phyloP scores from a whole-genome alignment of 2,797 vertebrate species.

The Enteromius unitaeniatus region DNA sequence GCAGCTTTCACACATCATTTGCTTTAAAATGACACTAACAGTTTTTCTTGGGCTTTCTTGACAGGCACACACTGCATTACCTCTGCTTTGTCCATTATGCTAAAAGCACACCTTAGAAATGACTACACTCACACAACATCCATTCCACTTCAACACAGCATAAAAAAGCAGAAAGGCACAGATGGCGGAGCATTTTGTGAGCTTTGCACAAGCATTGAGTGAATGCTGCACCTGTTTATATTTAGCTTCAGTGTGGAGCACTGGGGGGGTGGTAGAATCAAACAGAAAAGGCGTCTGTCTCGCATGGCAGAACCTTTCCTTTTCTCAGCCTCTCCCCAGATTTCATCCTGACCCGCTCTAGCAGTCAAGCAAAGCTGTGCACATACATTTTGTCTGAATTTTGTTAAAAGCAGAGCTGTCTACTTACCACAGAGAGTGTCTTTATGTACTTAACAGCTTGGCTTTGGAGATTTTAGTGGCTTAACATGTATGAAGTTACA shows the following conservation, averaged over 20 bases:
- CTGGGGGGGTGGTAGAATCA: constrained; percentile 78
- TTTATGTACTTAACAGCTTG: neutral
- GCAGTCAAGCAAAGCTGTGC: constrained; percentile 66
- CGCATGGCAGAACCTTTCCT: constrained; percentile 66
- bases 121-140: constrained; percentile 45
- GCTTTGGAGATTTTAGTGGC: neutral
- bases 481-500: neutral
- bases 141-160: constrained; percentile 53
- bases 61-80: constrained; percentile 3
- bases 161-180: constrained; percentile 71
- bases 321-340: constrained; percentile 56
- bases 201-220: constrained; percentile 54
- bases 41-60: constrained; percentile 20
- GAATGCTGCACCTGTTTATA: constrained; percentile 80
- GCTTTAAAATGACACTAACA: neutral
- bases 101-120: constrained; percentile 28
- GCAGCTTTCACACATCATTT: constrained; percentile 1
- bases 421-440: neutral
- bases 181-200: constrained; percentile 73
- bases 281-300: constrained; percentile 77
- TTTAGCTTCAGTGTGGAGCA: constrained; percentile 79
- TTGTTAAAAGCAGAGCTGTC: neutral
- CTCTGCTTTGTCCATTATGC: constrained; percentile 23
- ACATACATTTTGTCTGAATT: constrained; percentile 34
- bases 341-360: constrained; percentile 63